A percentile compares a stretch with the other conserved stretches of the same genome.
Evolutionary conservation across 2,888 invertebrate species (phyloP).

Genomic region (Ennomos fuscantarius): DNA sequence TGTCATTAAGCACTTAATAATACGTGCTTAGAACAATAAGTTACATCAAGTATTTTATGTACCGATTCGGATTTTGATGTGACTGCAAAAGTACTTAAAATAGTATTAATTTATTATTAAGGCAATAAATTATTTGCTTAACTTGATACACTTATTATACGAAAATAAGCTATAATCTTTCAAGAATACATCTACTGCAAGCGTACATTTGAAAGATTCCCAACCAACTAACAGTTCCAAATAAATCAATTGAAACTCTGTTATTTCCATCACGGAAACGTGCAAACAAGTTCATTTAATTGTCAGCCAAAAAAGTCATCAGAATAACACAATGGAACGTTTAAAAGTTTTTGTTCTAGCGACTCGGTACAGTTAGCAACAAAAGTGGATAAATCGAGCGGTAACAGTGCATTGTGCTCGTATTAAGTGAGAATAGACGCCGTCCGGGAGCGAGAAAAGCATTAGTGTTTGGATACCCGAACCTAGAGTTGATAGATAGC

Average conservation of each 20-base stretch:
- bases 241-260: not conserved
- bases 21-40: no score
- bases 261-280: slow-evolving; percentile 21
- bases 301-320: slow-evolving; percentile 43
- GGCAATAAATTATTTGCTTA: no score
- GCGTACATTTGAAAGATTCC: no score
- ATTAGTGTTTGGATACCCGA: slow-evolving; percentile 45
- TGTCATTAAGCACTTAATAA: no score
- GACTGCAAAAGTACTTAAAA: no score
- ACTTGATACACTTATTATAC: no score
- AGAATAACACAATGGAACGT: slow-evolving; percentile 49
- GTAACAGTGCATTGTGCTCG: slow-evolving; percentile 66
- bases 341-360: slow-evolving; percentile 57
- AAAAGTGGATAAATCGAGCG: slow-evolving; percentile 65
- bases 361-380: slow-evolving; percentile 52
- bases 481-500: slow-evolving; percentile 31
- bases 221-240: not conserved
- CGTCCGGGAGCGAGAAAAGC: slow-evolving; percentile 58
- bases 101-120: no score
- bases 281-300: slow-evolving; percentile 32
- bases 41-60: no score
- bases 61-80: no score
- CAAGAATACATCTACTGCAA: no score
- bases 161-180: no score
- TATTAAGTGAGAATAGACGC: slow-evolving; percentile 68